phyloP scores from a whole-genome alignment of 2,113 vertebrate species.

The Vimba vimba region DNA sequence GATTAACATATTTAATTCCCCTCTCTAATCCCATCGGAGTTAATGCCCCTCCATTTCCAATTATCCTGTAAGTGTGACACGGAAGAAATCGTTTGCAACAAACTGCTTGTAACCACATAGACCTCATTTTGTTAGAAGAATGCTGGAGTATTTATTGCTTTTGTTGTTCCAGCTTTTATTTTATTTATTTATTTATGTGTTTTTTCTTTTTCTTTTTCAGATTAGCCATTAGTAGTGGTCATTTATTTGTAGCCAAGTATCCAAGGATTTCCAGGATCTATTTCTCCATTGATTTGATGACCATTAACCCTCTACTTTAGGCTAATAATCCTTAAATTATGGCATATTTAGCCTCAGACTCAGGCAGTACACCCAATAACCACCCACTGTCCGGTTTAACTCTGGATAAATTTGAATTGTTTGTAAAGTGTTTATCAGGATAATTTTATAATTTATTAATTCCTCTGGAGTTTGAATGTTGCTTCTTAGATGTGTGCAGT shows the following conservation, averaged over 20 bases:
- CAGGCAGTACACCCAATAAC: neutral
- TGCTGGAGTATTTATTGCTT: slow-evolving; percentile 46
- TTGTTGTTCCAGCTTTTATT: slow-evolving; percentile 7
- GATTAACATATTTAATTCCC: slow-evolving; percentile 87
- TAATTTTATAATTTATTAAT: neutral
- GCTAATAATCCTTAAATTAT: neutral
- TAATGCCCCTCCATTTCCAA: slow-evolving; percentile 85
- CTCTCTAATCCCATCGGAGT: slow-evolving; percentile 81
- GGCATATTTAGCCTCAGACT: neutral
- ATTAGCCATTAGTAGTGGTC: neutral
- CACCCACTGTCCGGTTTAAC: neutral
- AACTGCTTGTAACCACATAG: slow-evolving; percentile 72
- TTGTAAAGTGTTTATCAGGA: slow-evolving; percentile 69
- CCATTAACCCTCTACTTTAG: neutral
- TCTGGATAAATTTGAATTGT: slow-evolving; percentile 22
- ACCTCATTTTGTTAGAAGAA: slow-evolving; percentile 67
- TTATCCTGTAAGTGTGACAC: slow-evolving; percentile 82
- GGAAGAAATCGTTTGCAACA: slow-evolving; percentile 74
- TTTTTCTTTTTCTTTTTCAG: neutral
- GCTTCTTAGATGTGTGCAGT: too few species aligned
- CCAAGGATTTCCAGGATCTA: neutral
- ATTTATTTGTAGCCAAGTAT: too few species aligned
- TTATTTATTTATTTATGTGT: neutral
- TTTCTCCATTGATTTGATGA: neutral
- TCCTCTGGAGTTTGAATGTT: too few species aligned